These are phyloP conservation scores for Solen grandis DNA, from an alignment of 1,140 invertebrate species.

Conservation along the genomic window DNA sequence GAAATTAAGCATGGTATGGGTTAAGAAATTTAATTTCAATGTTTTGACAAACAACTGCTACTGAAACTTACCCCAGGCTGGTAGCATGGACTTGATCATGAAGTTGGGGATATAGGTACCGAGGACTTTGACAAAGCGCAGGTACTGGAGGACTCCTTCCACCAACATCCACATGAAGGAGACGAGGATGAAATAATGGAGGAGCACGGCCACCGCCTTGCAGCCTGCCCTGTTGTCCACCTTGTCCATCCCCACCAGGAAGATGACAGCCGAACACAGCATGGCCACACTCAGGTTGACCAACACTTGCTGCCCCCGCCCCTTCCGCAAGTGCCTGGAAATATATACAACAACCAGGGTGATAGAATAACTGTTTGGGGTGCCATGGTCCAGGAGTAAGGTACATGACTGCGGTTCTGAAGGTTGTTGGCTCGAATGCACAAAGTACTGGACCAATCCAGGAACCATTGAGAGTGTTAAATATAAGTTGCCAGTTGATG, in stretches of 20 bases:
- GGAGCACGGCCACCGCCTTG: conserved; percentile 75
- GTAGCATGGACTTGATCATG: conserved; percentile 77
- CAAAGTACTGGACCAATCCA: no score
- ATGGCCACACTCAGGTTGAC: conserved; percentile 74
- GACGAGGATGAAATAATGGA: conserved; percentile 82
- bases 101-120: conserved; percentile 80
- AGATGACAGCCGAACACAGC: conserved; percentile 70
- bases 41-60: no score
- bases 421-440: no score
- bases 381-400: neutral
- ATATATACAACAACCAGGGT: no score
- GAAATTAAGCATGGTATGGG: no score
- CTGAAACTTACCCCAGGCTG: conserved; percentile 79
- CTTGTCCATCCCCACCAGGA: conserved; percentile 71
- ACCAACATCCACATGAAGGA: conserved; percentile 82
- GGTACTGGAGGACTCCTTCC: conserved; percentile 81
- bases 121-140: conserved; percentile 82
- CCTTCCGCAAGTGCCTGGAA: conserved; percentile 71
- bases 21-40: no score
- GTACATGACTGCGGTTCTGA: no score
- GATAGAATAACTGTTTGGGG: neutral
- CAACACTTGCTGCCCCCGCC: conserved; percentile 74
- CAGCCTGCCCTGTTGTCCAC: conserved; percentile 70
- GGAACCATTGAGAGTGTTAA: no score
- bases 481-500: no score